Base-by-base conservation (phyloP, 64 coral and sea anemone species). In the Exaiptasia diaphana region DNA sequence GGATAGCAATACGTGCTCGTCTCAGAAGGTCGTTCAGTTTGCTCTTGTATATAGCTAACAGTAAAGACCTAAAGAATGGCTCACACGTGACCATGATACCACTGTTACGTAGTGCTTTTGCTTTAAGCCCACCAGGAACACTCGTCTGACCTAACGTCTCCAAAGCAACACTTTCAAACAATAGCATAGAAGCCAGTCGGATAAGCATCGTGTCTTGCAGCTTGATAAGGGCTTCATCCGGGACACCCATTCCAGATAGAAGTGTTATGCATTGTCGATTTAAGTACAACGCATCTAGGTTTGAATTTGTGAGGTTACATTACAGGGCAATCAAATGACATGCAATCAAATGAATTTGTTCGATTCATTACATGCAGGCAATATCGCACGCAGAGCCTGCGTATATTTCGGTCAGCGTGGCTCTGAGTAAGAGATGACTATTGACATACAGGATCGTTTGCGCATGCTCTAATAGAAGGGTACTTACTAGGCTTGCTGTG, bases 251-350 rank as follows among this genome's bases (percentile, higher is more conserved):
- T 36, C 88, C 88, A 39, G 77, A 91, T 64, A 97, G 65, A 2
- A 97, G 82, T 20, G 71, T 97, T 17, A 97, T 87, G 24, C 87
- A 90, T 63, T 97, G 93, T 12, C 88, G 88, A 53, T 97, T 97
- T 8, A 97, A 73, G 40, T 91, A 97, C 50, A 97, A 22, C 39
- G 81, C 41, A 57, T 87, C 90, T 93, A 29, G 41, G 43, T 44
- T 44, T 35, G 12, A 45, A 38, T n/a, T n/a, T n/a, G n/a, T n/a
- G n/a, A n/a, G n/a, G n/a, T n/a, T n/a, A n/a, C n/a, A n/a, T n/a
- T n/a, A n/a, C n/a, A n/a, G n/a, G n/a, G n/a, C n/a, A n/a, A n/a
- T n/a, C n/a, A n/a, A n/a, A n/a, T n/a, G n/a, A n/a, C n/a, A n/a
- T n/a, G n/a, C n/a, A n/a, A n/a, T n/a, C n/a, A n/a, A n/a, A n/a